These are phyloP conservation scores for Pterocles gutturalis DNA, from an alignment of 2,113 vertebrate genomes.

Conservation along the genomic window DNA sequence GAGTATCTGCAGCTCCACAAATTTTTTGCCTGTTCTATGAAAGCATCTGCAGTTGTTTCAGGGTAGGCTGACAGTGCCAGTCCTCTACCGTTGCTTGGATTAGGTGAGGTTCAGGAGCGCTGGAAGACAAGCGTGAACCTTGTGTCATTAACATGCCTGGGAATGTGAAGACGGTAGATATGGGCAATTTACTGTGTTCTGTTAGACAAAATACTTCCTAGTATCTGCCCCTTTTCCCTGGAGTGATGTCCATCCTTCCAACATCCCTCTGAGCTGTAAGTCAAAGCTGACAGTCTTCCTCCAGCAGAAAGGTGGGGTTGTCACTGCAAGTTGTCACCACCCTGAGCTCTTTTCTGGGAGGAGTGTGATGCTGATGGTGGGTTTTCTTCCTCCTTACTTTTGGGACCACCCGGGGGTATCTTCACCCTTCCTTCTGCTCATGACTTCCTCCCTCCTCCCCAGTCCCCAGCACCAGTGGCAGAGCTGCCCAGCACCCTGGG, in stretches of 20 bases:
- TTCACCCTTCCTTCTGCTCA: rapidly evolving
- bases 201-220: background rate
- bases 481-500: background rate
- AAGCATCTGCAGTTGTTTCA: background rate
- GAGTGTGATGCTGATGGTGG: background rate
- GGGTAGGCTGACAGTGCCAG: background rate
- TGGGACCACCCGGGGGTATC: rapidly evolving
- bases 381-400: background rate
- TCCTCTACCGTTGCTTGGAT: background rate
- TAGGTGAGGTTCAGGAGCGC: background rate
- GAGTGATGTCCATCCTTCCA: background rate
- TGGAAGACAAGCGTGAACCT: background rate
- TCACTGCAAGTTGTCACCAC: background rate
- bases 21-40: background rate
- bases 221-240: background rate
- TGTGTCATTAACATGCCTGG: background rate
- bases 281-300: background rate
- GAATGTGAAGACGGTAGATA: background rate
- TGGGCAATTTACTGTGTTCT: background rate
- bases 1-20: background rate
- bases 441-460: background rate
- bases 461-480: background rate
- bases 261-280: background rate
- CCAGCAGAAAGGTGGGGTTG: background rate
- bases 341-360: background rate